Evolutionary conservation across 2,797 vertebrate species (phyloP), one percentile per base, ranked within the genome.

Genomic region (Paratrypauchen microcephalus): DNA sequence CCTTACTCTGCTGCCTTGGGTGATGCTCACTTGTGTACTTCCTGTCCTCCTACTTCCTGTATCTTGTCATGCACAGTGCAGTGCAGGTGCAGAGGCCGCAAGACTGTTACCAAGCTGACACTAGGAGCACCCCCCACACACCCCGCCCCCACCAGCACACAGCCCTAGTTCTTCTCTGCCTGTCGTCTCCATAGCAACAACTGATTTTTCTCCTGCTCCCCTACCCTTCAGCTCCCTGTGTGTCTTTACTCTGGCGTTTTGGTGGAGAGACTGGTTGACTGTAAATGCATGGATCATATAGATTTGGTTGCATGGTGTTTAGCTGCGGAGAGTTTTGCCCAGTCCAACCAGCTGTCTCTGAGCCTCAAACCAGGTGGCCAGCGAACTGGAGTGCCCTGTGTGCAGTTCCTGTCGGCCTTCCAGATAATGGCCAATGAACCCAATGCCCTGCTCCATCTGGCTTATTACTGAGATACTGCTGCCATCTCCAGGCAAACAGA

Each of bases 351-450:
- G 93, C 93, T 94, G 94, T 93, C 92, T 93, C 89, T 88, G 89
- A 85, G 90, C 86, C 86, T 88, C 71, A 79, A 87, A 92, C 92
- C 93, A 94, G 94, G 93, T 94, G 93, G 92, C 91, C 88, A 71
- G 88, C 88, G 88, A 92, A 92, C 92, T 92, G 87, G 86, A 91
- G 90, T 92, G 91, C 88, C 91, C 92, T 88, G 88, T 90, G 87
- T 90, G 89, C 86, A 89, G 90, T 91, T 93, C 90, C 91, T 91
- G 92, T 93, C 76, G 88, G 90, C 90, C 92, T 92, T 92, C 85
- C 90, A 91, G 89, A 93, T 93, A 94, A 93, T 93, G 83, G 91
- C 89, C 92, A 91, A 88, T 92, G 91, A 94, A 94, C 94, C 84
- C 89, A 68, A 77, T 93, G 92, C 92, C 93, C 86, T 72, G 82